Evolutionary conservation across 2,888 invertebrate genomes (phyloP).

Genomic region (Lissocephala sabroskyi): DNA sequence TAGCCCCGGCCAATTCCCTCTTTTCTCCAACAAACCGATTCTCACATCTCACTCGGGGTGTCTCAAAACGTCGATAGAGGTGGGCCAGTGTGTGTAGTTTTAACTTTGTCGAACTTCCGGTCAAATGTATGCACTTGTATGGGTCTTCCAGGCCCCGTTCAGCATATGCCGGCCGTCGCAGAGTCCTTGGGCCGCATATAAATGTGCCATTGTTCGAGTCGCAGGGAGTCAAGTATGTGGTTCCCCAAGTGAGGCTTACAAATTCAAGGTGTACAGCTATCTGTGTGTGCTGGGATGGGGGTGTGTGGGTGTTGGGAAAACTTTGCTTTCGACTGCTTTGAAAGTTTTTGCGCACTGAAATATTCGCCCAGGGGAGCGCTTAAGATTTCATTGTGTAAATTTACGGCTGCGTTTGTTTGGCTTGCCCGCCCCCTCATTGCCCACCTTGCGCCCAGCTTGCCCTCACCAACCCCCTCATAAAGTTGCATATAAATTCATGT

Average conservation of each 20-base stretch:
- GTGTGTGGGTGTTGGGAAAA: conserved; percentile 19
- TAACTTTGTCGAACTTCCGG: conserved; percentile 64
- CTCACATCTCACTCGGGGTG: too few species aligned
- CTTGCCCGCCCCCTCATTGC: background rate
- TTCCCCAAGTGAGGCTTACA: conserved; percentile 5
- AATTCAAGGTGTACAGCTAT: conserved; percentile 24
- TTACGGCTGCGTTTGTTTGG: conserved; percentile 36
- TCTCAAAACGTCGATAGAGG: conserved; percentile 4
- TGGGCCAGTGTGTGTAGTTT: conserved; percentile 38
- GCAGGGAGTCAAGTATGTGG: conserved; percentile 35
- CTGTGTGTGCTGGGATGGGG: background rate
- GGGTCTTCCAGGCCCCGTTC: background rate
- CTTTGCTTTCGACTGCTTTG: conserved; percentile 24
- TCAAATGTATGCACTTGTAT: conserved; percentile 38
- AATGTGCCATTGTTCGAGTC: conserved; percentile 56
- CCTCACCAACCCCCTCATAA: conserved; percentile 19
- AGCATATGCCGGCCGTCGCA: conserved; percentile 11
- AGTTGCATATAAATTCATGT: conserved; percentile 22
- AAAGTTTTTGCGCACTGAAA: conserved; percentile 25
- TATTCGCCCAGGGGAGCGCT: conserved; percentile 51
- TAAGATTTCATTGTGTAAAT: conserved; percentile 64
- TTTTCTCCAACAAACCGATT: background rate
- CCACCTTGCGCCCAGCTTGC: conserved; percentile 6
- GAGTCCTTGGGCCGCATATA: conserved; percentile 22
- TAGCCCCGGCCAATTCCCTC: background rate